Conservation (phyloP, 2,888 invertebrate genomes). For the Tachystola acroxantha region DNA sequence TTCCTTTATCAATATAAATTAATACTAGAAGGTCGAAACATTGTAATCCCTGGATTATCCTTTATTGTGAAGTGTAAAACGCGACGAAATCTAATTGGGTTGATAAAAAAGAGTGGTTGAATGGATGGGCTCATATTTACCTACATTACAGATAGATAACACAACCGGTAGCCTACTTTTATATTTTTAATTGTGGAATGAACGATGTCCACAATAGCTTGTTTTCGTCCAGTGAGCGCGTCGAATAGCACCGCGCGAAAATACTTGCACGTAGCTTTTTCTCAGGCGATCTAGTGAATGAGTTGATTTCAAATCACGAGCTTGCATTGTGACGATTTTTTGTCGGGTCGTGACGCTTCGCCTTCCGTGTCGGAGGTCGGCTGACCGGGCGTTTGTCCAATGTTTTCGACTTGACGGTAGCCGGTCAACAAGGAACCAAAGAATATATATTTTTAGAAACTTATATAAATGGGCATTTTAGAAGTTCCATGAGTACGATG, state of each 20-base stretch:
- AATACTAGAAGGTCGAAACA: too few species aligned
- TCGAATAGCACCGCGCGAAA: slow-evolving; percentile 34
- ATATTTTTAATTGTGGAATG: slow-evolving; percentile 2
- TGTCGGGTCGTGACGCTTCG: slow-evolving; percentile 40
- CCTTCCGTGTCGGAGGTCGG: slow-evolving; percentile 69
- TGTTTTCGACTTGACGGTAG: slow-evolving; percentile 12
- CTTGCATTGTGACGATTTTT: slow-evolving; percentile 52
- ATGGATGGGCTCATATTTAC: too few species aligned
- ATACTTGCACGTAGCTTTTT: slow-evolving; percentile 61
- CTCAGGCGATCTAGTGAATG: slow-evolving; percentile 57
- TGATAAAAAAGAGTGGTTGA: too few species aligned
- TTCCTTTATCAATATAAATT: too few species aligned
- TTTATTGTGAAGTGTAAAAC: too few species aligned
- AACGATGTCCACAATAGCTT: slow-evolving; percentile 1
- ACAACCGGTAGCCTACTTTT: not conserved
- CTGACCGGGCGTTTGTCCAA: slow-evolving; percentile 32
- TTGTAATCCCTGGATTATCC: too few species aligned
- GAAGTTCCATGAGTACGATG: too few species aligned
- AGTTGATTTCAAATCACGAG: slow-evolving; percentile 50
- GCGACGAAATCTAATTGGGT: too few species aligned
- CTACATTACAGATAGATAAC: too few species aligned
- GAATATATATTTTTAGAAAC: too few species aligned
- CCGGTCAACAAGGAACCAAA: too few species aligned
- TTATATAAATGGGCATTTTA: too few species aligned
- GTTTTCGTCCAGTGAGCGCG: slow-evolving; percentile 5